phyloP scores from a whole-genome alignment of 2,888 invertebrate genomes.

The Cactoblastis cactorum region DNA sequence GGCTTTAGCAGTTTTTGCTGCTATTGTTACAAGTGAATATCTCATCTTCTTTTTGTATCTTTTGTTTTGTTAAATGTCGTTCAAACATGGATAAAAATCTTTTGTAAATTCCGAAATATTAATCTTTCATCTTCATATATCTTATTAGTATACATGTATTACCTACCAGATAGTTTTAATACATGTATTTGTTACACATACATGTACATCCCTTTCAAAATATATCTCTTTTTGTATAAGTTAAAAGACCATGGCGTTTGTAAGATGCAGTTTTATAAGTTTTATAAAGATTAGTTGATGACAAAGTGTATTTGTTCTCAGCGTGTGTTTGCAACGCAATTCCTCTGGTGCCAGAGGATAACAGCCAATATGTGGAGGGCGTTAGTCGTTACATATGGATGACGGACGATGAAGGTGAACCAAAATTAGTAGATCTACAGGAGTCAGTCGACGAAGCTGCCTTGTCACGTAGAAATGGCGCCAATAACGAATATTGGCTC shows the following conservation, averaged over 20 bases:
- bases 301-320: conserved; percentile 16
- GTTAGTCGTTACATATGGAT: conserved; percentile 53
- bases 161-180: neutral
- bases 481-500: conserved; percentile 51
- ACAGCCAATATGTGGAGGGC: conserved; percentile 51
- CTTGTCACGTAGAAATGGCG: conserved; percentile 36
- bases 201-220: no score
- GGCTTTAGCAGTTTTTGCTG: conserved; percentile 30
- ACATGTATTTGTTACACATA: no score
- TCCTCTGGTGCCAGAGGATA: conserved; percentile 41
- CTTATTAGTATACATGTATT: no score
- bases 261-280: no score
- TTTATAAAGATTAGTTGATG: no score
- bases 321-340: conserved; percentile 38
- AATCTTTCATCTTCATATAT: no score
- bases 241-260: no score
- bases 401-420: conserved; percentile 46
- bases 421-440: conserved; percentile 46
- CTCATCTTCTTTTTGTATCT: conserved; percentile 13
- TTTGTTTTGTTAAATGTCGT: neutral
- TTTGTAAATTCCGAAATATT: no score
- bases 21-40: conserved; percentile 35
- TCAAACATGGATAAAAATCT: no score
- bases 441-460: conserved; percentile 30
- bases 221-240: no score